phyloP scores from a whole-genome alignment of 2,888 invertebrate species.

The Deilephila elpenor region DNA sequence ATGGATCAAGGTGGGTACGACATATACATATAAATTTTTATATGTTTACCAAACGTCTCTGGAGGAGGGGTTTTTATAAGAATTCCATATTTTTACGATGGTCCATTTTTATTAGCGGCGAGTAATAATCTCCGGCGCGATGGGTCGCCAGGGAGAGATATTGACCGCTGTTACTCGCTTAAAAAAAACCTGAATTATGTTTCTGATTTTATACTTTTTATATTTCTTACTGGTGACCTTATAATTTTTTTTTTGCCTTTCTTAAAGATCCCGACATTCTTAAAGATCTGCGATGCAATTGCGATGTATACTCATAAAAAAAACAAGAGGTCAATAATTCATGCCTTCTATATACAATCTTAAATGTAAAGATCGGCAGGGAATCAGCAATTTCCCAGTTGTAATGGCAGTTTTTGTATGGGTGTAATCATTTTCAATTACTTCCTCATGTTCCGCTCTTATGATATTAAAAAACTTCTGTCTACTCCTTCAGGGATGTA shows the following conservation, averaged over 20 bases:
- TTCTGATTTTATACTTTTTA: not conserved
- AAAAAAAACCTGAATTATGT: slow-evolving; percentile 3
- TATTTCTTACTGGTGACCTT: too few relatives aligned
- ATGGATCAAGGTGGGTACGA: not conserved
- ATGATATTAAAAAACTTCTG: not conserved
- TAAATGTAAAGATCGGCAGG: too few relatives aligned
- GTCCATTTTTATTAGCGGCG: slow-evolving; percentile 23
- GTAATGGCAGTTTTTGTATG: too few relatives aligned
- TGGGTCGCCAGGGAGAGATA: slow-evolving; percentile 16
- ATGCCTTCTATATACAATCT: too few relatives aligned
- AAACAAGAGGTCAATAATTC: too few relatives aligned
- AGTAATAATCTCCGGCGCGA: slow-evolving; percentile 14
- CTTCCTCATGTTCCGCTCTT: not conserved
- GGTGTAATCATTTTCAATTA: not conserved
- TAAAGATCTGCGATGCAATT: too few relatives aligned
- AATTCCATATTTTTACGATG: slow-evolving; percentile 23
- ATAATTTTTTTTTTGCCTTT: too few relatives aligned
- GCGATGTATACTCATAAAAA: too few relatives aligned
- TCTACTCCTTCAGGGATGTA: not conserved
- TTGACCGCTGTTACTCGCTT: not conserved
- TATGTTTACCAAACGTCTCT: slow-evolving; percentile 5
- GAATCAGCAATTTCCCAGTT: too few relatives aligned
- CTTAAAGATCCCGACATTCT: too few relatives aligned
- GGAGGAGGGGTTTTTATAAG: slow-evolving; percentile 1
- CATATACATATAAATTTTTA: not conserved